These are phyloP conservation scores for Phrynocephalus versicolor DNA, from an alignment of 2,113 vertebrate genomes.

Conservation along the genomic window DNA sequence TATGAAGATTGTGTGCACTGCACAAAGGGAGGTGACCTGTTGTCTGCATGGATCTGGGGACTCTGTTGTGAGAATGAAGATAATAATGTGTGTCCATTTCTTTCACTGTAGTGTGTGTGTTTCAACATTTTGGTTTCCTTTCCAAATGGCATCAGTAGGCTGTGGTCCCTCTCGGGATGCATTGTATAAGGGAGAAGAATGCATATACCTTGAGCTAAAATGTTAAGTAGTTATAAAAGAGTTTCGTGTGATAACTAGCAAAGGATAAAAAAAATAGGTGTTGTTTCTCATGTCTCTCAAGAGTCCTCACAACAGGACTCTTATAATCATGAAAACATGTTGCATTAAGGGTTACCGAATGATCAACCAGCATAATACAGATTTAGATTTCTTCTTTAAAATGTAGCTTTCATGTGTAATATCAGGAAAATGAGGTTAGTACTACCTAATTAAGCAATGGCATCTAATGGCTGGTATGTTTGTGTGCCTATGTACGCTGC, in stretches of 20 bases:
- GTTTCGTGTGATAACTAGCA: not conserved
- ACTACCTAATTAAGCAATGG: slow-evolving; percentile 25
- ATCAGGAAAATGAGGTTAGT: slow-evolving; percentile 7
- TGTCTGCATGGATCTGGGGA: not conserved
- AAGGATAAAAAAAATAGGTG: not conserved
- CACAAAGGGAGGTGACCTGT: slow-evolving; percentile 19
- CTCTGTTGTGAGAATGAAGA: not conserved
- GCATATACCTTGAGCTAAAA: not conserved
- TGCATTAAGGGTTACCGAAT: slow-evolving; percentile 45
- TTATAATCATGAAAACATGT: slow-evolving; percentile 44
- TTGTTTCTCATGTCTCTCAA: slow-evolving; percentile 1
- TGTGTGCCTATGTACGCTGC: not conserved
- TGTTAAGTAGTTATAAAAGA: not conserved
- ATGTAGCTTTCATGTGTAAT: slow-evolving; percentile 39
- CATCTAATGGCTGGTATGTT: not conserved
- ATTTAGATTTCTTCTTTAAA: slow-evolving; percentile 2
- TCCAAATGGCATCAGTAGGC: not conserved
- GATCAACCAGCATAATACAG: slow-evolving; percentile 42
- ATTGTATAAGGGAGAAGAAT: not conserved
- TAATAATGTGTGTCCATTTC: not conserved
- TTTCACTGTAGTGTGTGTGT: slow-evolving; percentile 1
- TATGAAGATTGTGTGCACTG: slow-evolving; percentile 21
- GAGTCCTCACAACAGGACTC: slow-evolving; percentile 41
- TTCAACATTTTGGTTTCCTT: not conserved
- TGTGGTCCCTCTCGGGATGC: not conserved